Percentiles rank a stretch among this genome's conserved stretches.
Evolutionary conservation across 1,140 invertebrate species (phyloP).

Genomic region (Gonioctena quinquepunctata): DNA sequence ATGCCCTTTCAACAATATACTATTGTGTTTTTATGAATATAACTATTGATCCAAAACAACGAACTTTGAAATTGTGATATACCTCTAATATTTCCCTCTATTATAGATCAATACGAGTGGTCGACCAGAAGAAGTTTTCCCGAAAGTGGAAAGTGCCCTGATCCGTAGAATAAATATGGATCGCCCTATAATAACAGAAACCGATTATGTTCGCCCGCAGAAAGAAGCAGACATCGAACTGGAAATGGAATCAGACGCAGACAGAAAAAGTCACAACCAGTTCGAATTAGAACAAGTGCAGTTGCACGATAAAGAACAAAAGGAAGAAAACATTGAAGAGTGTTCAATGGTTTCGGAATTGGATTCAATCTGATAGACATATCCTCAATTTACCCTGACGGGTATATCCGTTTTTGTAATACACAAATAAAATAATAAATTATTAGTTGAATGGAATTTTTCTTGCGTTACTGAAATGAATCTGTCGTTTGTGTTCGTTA

Average conservation of each 20-base stretch:
- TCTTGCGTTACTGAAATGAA: neutral
- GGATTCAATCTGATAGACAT: neutral
- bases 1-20: too few species aligned
- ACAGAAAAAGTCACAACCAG: neutral
- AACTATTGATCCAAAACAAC: too few species aligned
- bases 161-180: neutral
- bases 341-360: neutral
- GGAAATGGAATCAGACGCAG: neutral
- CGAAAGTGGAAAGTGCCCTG: constrained; percentile 4
- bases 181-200: constrained; percentile 4
- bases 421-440: neutral
- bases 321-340: neutral
- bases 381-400: neutral
- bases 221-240: neutral
- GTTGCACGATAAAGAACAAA: neutral
- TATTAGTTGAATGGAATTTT: neutral
- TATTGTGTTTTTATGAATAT: too few species aligned
- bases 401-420: neutral
- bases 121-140: neutral
- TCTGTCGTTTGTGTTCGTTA: neutral
- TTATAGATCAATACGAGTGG: constrained; percentile 13
- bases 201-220: constrained; percentile 7
- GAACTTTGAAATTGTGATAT: too few species aligned
- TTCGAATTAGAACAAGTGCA: neutral
- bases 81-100: too few species aligned